Conservation (phyloP, 2,797 vertebrate genomes). For the Epinephelus malabaricus region DNA sequence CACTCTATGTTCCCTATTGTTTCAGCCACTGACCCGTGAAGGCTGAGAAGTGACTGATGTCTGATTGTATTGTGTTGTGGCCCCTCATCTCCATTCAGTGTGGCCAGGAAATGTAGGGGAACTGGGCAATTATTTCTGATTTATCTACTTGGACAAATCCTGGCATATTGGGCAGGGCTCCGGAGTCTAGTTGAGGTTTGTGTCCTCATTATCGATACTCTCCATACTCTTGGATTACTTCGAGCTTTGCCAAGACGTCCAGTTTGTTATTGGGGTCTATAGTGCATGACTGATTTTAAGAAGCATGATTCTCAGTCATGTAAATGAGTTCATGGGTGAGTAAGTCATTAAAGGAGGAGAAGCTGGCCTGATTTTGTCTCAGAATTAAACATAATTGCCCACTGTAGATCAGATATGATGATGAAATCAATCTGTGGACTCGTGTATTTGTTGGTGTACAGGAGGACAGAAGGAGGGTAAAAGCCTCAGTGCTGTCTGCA, state of each 20-base stretch:
- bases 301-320: conserved; percentile 65
- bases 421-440: conserved; percentile 25
- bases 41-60: conserved; percentile 79
- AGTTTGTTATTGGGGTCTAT: conserved; percentile 53
- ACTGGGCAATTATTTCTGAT: conserved; percentile 86
- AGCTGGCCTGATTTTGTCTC: conserved; percentile 55
- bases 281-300: conserved; percentile 64
- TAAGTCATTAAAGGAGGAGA: conserved; percentile 63
- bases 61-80: conserved; percentile 75
- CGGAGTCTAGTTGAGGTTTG: conserved; percentile 75
- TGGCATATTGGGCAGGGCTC: conserved; percentile 77
- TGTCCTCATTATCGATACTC: conserved; percentile 83
- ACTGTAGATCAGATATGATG: conserved; percentile 20
- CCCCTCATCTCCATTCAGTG: conserved; percentile 73
- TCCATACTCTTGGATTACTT: conserved; percentile 72
- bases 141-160: conserved; percentile 86
- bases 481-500: neutral
- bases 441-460: conserved; percentile 3
- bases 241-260: conserved; percentile 70
- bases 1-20: conserved; percentile 65
- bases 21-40: conserved; percentile 76
- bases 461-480: neutral
- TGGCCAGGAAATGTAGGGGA: conserved; percentile 71
- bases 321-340: conserved; percentile 73
- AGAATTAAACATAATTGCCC: conserved; percentile 38